These are phyloP conservation scores for Aphidius gifuensis DNA, from an alignment of 1,140 invertebrate species.

Conservation along the genomic window DNA sequence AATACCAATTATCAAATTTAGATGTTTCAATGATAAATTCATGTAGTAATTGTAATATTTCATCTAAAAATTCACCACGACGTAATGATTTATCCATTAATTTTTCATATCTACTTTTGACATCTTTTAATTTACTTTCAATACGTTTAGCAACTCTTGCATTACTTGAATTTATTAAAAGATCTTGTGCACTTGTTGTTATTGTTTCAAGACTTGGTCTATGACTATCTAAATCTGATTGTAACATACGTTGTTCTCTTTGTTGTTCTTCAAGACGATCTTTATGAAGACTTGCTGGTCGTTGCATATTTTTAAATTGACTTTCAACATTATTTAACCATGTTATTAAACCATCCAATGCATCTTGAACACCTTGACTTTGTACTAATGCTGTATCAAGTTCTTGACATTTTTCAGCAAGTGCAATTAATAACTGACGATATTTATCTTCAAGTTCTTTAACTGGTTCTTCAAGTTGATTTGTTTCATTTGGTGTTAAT, in stretches of 20 bases:
- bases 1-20: conserved; percentile 70
- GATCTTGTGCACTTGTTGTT: conserved; percentile 71
- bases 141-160: conserved; percentile 84
- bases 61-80: conserved; percentile 77
- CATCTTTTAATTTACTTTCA: conserved; percentile 81
- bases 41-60: conserved; percentile 69
- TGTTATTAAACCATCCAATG: conserved; percentile 76
- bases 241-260: conserved; percentile 74
- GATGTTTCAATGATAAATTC: conserved; percentile 69
- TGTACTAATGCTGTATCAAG: conserved; percentile 87
- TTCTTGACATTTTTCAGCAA: conserved; percentile 76
- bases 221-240: conserved; percentile 82
- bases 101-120: conserved; percentile 80
- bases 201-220: conserved; percentile 81
- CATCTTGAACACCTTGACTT: conserved; percentile 92
- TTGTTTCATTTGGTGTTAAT: conserved; percentile 71
- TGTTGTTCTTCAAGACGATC: conserved; percentile 88
- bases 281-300: conserved; percentile 82
- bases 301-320: conserved; percentile 73
- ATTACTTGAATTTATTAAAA: conserved; percentile 79
- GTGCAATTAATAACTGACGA: conserved; percentile 65
- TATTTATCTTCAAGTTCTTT: conserved; percentile 76
- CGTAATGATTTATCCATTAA: conserved; percentile 76
- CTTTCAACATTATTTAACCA: conserved; percentile 85
- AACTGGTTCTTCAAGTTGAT: conserved; percentile 76